Evolutionary conservation across 2,113 vertebrate species (phyloP).

Genomic region (Callorhinus ursinus): DNA sequence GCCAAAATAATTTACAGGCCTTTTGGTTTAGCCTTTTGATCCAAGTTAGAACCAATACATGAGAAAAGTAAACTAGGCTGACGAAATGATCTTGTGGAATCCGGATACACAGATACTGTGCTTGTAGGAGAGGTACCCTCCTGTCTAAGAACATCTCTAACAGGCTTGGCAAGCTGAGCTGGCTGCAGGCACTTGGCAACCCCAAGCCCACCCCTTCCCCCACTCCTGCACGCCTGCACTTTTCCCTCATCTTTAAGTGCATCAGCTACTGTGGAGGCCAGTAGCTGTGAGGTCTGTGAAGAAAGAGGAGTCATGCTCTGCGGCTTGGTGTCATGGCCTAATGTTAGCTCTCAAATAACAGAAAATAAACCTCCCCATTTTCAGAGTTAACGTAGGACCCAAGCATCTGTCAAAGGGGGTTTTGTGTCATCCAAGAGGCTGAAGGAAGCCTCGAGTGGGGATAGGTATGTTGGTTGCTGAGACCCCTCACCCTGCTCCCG

Average conservation of each 20-base stretch:
- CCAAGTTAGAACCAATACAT: not conserved
- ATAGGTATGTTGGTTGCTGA: not conserved
- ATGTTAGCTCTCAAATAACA: not conserved
- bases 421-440: not conserved
- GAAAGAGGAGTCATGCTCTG: not conserved
- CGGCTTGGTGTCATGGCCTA: not conserved
- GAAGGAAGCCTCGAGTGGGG: not conserved
- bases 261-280: not conserved
- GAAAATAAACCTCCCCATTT: not conserved
- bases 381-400: not conserved
- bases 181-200: not conserved
- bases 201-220: no score
- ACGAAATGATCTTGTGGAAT: not conserved
- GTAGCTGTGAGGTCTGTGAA: not conserved
- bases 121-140: not conserved
- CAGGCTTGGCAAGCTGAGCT: not conserved
- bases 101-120: not conserved
- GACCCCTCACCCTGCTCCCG: not conserved
- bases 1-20: not conserved
- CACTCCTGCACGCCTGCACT: no score
- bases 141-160: no score
- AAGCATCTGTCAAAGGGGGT: not conserved
- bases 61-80: not conserved
- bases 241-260: not conserved
- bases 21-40: conserved; percentile 40